Conservation (phyloP, 2,797 vertebrate species). For the Molossus alvarezi region DNA sequence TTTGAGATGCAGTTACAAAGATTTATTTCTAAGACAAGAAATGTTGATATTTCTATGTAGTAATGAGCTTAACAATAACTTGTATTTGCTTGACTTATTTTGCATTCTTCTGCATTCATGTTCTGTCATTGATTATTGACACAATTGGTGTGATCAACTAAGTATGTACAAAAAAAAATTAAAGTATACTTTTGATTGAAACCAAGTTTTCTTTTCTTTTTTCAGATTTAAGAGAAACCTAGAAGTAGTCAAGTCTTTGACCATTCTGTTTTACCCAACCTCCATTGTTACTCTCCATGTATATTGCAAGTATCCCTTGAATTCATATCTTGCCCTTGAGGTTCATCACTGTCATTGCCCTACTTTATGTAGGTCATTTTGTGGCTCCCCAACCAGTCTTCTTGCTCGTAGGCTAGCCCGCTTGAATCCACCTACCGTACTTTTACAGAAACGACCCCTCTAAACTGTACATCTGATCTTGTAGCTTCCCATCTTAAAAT, state of each 20-base stretch:
- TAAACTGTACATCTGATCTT: neutral
- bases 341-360: neutral
- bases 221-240: neutral
- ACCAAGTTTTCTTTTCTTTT: neutral
- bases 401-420: neutral
- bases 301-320: neutral
- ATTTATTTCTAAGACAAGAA: conserved; percentile 60
- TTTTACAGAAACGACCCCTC: neutral
- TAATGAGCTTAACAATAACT: conserved; percentile 48
- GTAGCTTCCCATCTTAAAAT: neutral
- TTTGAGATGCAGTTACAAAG: conserved; percentile 1
- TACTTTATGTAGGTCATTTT: neutral
- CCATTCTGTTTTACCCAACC: neutral
- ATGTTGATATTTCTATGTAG: conserved; percentile 24
- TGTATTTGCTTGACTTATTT: conserved; percentile 42
- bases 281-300: neutral
- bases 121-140: neutral
- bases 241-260: neutral
- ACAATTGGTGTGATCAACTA: neutral
- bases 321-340: neutral
- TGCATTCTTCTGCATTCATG: neutral
- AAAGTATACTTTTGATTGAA: neutral
- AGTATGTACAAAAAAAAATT: conserved; percentile 19
- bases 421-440: neutral
- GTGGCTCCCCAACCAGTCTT: neutral